A percentile compares a stretch with the other conserved stretches of the same genome.
phyloP scores from a whole-genome alignment of 2,113 vertebrate species.

The Phrynosoma blainvillii region DNA sequence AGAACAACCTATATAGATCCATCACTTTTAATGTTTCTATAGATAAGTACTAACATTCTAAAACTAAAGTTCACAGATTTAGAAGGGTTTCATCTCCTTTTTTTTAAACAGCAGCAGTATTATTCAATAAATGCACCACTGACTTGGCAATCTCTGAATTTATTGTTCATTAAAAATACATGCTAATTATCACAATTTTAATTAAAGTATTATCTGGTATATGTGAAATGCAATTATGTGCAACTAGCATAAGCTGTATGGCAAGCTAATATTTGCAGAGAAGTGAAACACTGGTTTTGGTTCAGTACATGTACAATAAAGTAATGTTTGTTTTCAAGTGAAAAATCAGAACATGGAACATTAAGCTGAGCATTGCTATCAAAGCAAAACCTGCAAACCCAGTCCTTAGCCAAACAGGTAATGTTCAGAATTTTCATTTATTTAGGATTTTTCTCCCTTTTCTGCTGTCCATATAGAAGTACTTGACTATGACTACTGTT shows the following conservation, averaged over 20 bases:
- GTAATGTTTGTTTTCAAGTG: slow-evolving; percentile 67
- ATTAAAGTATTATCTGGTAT: slow-evolving; percentile 80
- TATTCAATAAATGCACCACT: slow-evolving; percentile 60
- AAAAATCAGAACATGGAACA: slow-evolving; percentile 64
- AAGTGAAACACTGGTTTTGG: slow-evolving; percentile 60
- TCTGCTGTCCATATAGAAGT: slow-evolving; percentile 16
- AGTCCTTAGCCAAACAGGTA: slow-evolving; percentile 17
- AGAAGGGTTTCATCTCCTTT: slow-evolving; percentile 10
- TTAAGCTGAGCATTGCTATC: slow-evolving; percentile 41
- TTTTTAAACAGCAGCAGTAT: slow-evolving; percentile 33
- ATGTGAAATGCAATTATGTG: slow-evolving; percentile 77
- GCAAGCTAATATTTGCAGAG: slow-evolving; percentile 70
- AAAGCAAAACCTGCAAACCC: not conserved
- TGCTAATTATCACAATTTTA: slow-evolving; percentile 78
- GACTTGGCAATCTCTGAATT: slow-evolving; percentile 72
- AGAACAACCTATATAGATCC: not conserved
- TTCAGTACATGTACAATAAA: slow-evolving; percentile 60
- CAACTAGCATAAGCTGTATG: slow-evolving; percentile 68
- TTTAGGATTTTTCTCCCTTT: not conserved
- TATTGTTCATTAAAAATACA: slow-evolving; percentile 77
- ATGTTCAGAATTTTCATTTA: slow-evolving; percentile 2
- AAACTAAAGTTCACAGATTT: slow-evolving; percentile 31
- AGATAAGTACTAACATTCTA: slow-evolving; percentile 23
- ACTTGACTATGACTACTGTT: not conserved
- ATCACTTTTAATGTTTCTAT: not conserved